Conservation (phyloP, 2,888 invertebrate species). For the Drosophila suboccidentalis region DNA sequence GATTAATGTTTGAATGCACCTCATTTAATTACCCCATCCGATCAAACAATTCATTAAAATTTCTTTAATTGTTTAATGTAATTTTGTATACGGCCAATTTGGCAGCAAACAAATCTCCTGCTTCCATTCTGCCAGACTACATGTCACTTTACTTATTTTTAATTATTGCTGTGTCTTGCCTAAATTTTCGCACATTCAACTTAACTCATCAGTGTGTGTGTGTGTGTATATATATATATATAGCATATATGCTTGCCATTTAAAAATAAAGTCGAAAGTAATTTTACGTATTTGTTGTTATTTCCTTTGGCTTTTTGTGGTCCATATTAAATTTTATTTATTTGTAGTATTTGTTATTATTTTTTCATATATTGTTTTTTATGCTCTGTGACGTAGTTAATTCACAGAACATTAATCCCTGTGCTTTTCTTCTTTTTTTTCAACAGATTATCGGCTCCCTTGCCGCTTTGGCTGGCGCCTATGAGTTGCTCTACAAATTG, state of each 20-base stretch:
- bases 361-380: conserved; percentile 8
- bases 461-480: conserved; percentile 70
- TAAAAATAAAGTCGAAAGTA: conserved; percentile 73
- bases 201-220: conserved; percentile 14
- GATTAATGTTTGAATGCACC: conserved; percentile 42
- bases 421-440: conserved; percentile 26
- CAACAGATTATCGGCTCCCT: conserved; percentile 74
- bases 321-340: conserved; percentile 35
- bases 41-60: conserved; percentile 17
- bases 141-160: conserved; percentile 62
- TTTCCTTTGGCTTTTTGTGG: conserved; percentile 9
- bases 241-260: conserved; percentile 49
- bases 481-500: conserved; percentile 65
- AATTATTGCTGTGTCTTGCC: conserved; percentile 45
- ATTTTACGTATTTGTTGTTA: conserved; percentile 58
- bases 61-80: conserved; percentile 37
- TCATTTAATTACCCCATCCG: conserved; percentile 12
- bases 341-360: conserved; percentile 25
- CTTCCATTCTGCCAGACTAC: conserved; percentile 63
- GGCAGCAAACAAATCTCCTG: conserved; percentile 63
- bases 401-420: conserved; percentile 36
- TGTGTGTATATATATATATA: conserved; percentile 16
- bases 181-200: conserved; percentile 37
- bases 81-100: conserved; percentile 59
- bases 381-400: conserved; percentile 38